phyloP scores from a whole-genome alignment of 2,113 vertebrate species.

The Ciconia maguari region DNA sequence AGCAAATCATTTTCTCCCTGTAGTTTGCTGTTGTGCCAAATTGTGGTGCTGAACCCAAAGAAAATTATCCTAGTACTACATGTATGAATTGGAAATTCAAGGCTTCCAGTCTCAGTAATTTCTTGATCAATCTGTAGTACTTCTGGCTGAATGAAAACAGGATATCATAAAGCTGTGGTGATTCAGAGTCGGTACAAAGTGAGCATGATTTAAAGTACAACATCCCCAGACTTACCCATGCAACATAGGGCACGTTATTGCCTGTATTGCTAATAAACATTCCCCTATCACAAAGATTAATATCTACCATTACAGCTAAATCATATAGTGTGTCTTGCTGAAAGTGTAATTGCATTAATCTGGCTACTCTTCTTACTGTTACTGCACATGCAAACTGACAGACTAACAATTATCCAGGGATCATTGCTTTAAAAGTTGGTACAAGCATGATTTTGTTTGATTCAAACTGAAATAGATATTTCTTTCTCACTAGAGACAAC shows the following conservation, averaged over 20 bases:
- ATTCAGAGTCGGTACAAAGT: neutral
- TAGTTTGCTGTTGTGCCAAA: neutral
- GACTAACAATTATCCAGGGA: neutral
- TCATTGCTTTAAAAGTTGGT: neutral
- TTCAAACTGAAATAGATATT: neutral
- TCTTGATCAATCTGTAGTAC: neutral
- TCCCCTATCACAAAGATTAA: neutral
- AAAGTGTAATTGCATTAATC: neutral
- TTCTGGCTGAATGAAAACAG: neutral
- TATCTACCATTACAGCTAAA: neutral
- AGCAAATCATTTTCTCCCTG: neutral
- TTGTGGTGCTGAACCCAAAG: neutral
- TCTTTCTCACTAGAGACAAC: neutral
- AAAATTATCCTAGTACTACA: neutral
- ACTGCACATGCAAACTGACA: neutral
- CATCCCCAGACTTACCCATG: neutral
- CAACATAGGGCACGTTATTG: neutral
- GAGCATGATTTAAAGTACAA: neutral
- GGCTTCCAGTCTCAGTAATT: neutral
- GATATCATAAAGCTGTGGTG: neutral
- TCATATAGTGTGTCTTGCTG: fast-evolving
- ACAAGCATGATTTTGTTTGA: neutral
- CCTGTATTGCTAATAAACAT: neutral
- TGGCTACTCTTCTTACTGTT: neutral
- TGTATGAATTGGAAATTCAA: neutral